A percentile compares a stretch with the other conserved stretches of the same genome.
Evolutionary conservation across 2,797 vertebrate species (phyloP).

Genomic region (Ceryle rudis): DNA sequence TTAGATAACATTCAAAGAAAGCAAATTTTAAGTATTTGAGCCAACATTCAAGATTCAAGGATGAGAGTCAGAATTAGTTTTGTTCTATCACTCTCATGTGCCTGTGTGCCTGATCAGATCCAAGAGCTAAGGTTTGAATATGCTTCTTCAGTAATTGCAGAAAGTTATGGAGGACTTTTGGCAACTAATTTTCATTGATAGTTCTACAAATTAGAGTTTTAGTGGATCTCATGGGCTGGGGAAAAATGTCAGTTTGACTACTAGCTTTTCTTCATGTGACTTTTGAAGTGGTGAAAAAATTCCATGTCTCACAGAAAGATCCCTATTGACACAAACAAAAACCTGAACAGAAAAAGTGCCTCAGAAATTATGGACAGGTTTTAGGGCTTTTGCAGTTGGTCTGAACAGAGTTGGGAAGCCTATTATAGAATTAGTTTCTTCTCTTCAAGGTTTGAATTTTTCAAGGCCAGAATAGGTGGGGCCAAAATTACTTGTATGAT

Average conservation of each 20-base stretch:
- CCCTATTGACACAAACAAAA: not conserved
- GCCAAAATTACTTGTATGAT: not conserved
- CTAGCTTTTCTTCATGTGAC: not conserved
- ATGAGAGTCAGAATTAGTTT: too few species aligned
- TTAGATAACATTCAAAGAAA: too few species aligned
- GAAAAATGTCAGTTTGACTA: not conserved
- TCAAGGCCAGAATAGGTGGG: not conserved
- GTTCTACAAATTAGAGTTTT: not conserved
- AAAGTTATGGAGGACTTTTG: not conserved
- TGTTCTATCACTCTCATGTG: too few species aligned
- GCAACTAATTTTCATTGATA: not conserved
- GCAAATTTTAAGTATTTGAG: too few species aligned
- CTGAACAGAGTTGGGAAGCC: not conserved
- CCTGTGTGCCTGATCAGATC: too few species aligned
- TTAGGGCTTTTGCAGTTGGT: not conserved
- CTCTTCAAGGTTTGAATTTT: not conserved
- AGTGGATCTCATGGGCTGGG: not conserved
- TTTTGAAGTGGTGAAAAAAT: not conserved
- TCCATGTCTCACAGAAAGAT: not conserved
- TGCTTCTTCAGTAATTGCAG: not conserved
- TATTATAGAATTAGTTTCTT: not conserved
- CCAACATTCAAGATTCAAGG: too few species aligned
- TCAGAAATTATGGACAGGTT: not conserved
- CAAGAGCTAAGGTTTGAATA: not conserved
- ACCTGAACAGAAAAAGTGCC: not conserved